Evolutionary conservation across 2,113 vertebrate genomes (phyloP), one percentile per base, ranked within the genome.

Genomic region (Gavialis gangeticus): DNA sequence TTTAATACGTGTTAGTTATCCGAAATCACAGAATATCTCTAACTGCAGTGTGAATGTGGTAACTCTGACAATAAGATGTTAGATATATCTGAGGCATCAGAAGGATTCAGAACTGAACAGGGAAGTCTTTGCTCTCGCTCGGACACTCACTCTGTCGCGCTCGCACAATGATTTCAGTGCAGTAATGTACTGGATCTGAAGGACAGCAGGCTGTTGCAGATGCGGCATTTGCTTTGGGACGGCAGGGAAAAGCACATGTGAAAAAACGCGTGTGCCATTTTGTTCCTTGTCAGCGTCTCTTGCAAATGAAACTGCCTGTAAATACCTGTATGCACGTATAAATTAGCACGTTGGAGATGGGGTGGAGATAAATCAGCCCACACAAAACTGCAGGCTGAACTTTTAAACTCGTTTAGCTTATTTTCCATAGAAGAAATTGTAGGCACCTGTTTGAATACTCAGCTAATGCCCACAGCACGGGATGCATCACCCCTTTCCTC

Each of bases 1-100:
- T 46, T 46, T 46, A 46, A 46, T 46, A 60, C 75, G 57, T 24
- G 9, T 62, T 60, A 28, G 12, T 71, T 89, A 14, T 21, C 12
- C 5, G n/a, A 56, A 63, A 18, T 5, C 58, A 28, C 55, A 60
- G 56, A 55, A 28, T 60, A 58, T 10, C 66, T 84, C 5, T 28
- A 27, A 4, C 54, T 59, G 21, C 15, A 37, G 12, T 21, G 1
- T 25, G 5, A 60, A 24, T 84, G 80, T 62, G 69, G 55, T n/a
- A 84, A 34, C 11, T 6, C 69, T n/a, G 56, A 34, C 58, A 67
- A 27, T 62, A 73, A 18, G 75, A 85, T 85, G 21, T 9, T 14
- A 1, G 6, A 11, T 18, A 1, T 9, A 11, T 18, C 4, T 71
- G 37, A 11, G 34, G 16, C 73, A 59, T 14, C 0, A 0, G 11